Conservation (phyloP, 2,888 invertebrate species). For the Xanthia icteritia region DNA sequence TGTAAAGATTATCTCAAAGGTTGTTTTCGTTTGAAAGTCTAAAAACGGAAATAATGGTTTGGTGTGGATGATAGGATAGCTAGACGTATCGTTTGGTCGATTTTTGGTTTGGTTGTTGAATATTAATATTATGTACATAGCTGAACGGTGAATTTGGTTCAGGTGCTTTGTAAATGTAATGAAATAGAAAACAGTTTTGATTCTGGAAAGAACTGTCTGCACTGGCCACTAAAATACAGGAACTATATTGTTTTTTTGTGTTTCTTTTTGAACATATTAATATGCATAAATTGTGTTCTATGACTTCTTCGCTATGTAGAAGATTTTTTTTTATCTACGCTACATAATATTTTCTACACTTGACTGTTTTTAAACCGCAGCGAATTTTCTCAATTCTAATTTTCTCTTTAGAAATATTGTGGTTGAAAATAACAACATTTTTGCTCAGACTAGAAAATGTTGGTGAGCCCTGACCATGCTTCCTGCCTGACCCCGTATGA, state of each 20-base stretch:
- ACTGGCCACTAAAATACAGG: not conserved
- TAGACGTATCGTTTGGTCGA: not conserved
- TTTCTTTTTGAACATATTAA: not conserved
- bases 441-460: slow-evolving; percentile 60
- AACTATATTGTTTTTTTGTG: not conserved
- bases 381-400: slow-evolving; percentile 16
- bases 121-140: not conserved
- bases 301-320: no score
- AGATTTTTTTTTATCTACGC: not conserved
- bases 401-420: slow-evolving; percentile 40
- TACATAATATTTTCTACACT: slow-evolving; percentile 11
- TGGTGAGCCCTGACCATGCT: slow-evolving; percentile 65
- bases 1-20: slow-evolving; percentile 49
- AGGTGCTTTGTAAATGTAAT: not conserved
- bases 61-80: not conserved
- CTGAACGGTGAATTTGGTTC: no score
- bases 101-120: not conserved
- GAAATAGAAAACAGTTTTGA: not conserved
- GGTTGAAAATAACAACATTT: slow-evolving; percentile 28
- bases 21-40: slow-evolving; percentile 30
- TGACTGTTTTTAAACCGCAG: slow-evolving; percentile 9
- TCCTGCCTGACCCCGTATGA: slow-evolving; percentile 73
- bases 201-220: not conserved
- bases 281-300: not conserved
- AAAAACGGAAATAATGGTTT: slow-evolving; percentile 24